Percentiles rank a stretch among this genome's conserved stretches.
These are phyloP conservation scores for Porites rus DNA, from an alignment of 92 coral and sea anemone genomes.

Conservation along the genomic window DNA sequence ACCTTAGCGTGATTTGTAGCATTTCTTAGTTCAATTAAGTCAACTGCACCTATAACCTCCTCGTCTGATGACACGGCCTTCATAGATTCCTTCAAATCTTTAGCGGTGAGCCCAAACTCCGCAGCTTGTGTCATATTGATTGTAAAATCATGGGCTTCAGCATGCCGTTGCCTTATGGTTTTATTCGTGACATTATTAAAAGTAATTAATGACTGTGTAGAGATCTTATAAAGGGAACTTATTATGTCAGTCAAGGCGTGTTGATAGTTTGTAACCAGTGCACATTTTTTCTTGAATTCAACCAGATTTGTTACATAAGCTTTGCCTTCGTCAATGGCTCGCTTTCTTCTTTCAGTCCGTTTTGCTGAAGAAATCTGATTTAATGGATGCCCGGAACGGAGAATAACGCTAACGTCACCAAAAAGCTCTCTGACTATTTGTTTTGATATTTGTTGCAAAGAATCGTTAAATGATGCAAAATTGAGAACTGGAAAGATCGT, in stretches of 20 bases:
- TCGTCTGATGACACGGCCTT: constrained; percentile 24
- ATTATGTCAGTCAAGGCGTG: constrained; percentile 61
- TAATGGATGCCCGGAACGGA: constrained; percentile 46
- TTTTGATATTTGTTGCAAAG: constrained; percentile 64
- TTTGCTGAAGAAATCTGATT: constrained; percentile 8
- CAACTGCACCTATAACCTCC: constrained; percentile 45
- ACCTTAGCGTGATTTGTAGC: constrained; percentile 47
- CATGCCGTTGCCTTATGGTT: constrained; percentile 11
- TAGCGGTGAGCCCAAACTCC: constrained; percentile 43
- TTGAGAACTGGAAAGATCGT: constrained; percentile 20
- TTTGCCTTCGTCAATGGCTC: constrained; percentile 40
- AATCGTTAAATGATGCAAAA: constrained; percentile 37
- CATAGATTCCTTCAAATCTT: constrained; percentile 43
- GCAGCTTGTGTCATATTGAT: constrained; percentile 43
- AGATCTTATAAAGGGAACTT: constrained; percentile 51
- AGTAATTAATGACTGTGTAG: constrained; percentile 40
- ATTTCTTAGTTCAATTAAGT: constrained; percentile 29
- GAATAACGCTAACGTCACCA: constrained; percentile 57
- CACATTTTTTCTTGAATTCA: constrained; percentile 66
- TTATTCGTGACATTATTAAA: constrained; percentile 5
- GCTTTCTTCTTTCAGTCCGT: constrained; percentile 39
- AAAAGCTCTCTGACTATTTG: constrained; percentile 48
- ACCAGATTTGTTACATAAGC: constrained; percentile 32
- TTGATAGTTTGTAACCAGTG: constrained; percentile 69
- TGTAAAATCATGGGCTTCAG: constrained; percentile 10